These are phyloP conservation scores for Bettongia penicillata DNA, from an alignment of 2,113 vertebrate species.

Conservation along the genomic window DNA sequence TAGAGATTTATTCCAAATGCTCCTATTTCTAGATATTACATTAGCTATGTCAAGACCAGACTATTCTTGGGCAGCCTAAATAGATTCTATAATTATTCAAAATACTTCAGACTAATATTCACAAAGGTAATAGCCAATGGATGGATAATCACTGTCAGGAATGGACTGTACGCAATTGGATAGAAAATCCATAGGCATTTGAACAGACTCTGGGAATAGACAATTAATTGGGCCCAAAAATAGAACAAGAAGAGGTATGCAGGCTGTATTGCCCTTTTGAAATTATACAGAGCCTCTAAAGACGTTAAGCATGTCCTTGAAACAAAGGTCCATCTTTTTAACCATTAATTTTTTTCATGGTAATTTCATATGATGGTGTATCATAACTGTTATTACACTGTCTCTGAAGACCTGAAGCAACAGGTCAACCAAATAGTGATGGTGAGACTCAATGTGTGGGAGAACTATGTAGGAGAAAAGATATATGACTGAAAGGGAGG, in stretches of 20 bases:
- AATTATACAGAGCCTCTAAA: background rate
- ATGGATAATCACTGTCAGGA: background rate
- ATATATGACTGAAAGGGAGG: background rate
- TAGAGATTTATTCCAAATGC: background rate
- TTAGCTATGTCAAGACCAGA: background rate
- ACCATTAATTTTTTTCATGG: background rate
- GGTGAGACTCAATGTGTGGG: background rate
- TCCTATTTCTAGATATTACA: background rate
- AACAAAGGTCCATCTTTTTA: background rate
- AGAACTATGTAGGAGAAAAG: background rate
- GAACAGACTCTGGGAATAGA: background rate
- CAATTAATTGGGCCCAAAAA: background rate
- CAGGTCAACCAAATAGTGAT: background rate
- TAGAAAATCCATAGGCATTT: background rate
- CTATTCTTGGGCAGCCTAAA: background rate
- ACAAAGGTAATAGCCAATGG: background rate
- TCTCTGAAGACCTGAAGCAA: background rate
- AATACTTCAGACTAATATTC: background rate
- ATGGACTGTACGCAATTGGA: background rate
- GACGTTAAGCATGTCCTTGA: background rate
- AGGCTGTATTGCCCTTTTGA: background rate
- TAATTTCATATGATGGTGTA: background rate
- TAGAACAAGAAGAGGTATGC: background rate
- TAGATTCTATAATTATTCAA: background rate
- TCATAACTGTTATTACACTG: background rate